Percentiles rank a stretch among this genome's conserved stretches.
phyloP scores from a whole-genome alignment of 2,888 invertebrate species.

The Tyria jacobaeae region DNA sequence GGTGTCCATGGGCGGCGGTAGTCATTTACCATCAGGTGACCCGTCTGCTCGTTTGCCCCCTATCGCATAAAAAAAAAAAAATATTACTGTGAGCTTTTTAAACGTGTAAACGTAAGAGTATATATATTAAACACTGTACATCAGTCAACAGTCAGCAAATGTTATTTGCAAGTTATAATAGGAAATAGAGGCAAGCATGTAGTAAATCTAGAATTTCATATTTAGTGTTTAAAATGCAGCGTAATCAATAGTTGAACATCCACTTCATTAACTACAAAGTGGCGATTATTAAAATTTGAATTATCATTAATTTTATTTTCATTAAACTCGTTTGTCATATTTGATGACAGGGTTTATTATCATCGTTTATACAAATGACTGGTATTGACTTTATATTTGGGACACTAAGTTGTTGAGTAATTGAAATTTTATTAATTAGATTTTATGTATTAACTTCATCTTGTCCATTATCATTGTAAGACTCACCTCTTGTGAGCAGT shows the following conservation, averaged over 20 bases:
- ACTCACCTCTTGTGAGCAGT: too few relatives aligned
- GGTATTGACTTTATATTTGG: neutral
- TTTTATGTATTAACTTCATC: neutral
- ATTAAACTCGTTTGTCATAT: slow-evolving; percentile 12
- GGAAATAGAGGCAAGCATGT: neutral
- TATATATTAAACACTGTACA: too few relatives aligned
- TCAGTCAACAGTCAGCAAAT: too few relatives aligned
- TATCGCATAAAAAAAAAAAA: too few relatives aligned
- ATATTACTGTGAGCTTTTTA: too few relatives aligned
- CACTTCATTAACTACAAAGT: neutral
- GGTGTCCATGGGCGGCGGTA: too few relatives aligned
- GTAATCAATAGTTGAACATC: neutral
- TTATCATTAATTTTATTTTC: slow-evolving; percentile 7
- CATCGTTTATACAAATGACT: neutral
- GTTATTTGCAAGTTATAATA: too few relatives aligned
- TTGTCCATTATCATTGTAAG: too few relatives aligned
- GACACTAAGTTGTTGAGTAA: neutral
- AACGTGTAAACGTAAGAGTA: too few relatives aligned
- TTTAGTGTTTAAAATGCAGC: neutral
- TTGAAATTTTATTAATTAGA: neutral
- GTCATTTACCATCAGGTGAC: too few relatives aligned
- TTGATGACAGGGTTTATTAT: slow-evolving; percentile 4
- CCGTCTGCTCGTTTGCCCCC: too few relatives aligned
- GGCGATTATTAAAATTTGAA: slow-evolving; percentile 2
- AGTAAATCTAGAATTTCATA: neutral